These are phyloP conservation scores for Herpetotheres cachinnans DNA, from an alignment of 2,113 vertebrate genomes.

Conservation along the genomic window DNA sequence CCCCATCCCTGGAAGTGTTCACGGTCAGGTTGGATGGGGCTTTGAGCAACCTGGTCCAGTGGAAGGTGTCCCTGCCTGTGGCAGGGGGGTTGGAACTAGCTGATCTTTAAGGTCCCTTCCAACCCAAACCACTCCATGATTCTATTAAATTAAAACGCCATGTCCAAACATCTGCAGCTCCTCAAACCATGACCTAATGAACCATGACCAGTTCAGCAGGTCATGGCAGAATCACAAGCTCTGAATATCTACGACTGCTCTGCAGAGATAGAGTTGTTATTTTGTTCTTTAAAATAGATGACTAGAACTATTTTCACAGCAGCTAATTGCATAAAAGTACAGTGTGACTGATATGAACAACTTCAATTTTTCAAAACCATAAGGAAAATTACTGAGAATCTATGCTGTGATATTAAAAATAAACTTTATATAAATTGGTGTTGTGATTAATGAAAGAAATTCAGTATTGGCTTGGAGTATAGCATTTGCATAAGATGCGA, in stretches of 20 bases:
- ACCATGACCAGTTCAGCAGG: background rate
- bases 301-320: background rate
- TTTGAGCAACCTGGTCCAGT: too few species aligned
- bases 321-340: background rate
- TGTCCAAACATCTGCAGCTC: background rate
- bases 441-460: background rate
- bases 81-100: too few species aligned
- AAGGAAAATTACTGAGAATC: background rate
- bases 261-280: background rate
- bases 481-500: background rate
- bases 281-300: background rate
- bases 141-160: background rate
- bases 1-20: too few species aligned
- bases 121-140: too few species aligned
- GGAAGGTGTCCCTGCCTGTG: too few species aligned
- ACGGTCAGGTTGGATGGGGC: too few species aligned
- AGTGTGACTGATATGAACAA: background rate
- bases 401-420: background rate
- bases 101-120: too few species aligned
- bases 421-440: background rate
- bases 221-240: background rate
- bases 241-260: background rate
- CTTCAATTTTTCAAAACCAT: background rate
- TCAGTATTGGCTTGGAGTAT: background rate
- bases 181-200: background rate